Percentiles rank a stretch among this genome's conserved stretches.
Conservation (phyloP, 2,888 invertebrate species). For the Reticulitermes lucifugus region DNA sequence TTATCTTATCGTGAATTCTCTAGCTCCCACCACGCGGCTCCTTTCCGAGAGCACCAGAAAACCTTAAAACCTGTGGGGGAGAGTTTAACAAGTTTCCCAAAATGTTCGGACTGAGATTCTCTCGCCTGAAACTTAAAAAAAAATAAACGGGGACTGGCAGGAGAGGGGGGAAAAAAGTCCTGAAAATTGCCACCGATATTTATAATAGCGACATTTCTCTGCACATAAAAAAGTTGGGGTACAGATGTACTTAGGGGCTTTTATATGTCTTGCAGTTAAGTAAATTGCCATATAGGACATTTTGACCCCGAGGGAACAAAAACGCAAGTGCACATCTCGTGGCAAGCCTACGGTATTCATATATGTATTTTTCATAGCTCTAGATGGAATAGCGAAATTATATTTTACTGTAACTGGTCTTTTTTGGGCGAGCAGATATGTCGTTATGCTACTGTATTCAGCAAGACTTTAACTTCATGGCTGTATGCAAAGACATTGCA, state of each 20-base stretch:
- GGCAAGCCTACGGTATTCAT: neutral
- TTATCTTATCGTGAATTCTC: constrained; percentile 34
- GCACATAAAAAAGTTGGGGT: constrained; percentile 12
- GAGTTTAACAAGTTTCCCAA: constrained; percentile 11
- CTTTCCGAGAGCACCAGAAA: neutral
- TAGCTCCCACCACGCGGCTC: neutral
- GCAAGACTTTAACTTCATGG: no score
- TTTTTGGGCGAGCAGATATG: neutral
- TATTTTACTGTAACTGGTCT: neutral
- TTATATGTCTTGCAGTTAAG: neutral
- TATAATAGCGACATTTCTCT: constrained; percentile 5
- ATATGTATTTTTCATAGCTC: neutral
- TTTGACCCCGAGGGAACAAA: neutral
- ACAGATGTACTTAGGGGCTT: neutral
- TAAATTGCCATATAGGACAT: neutral
- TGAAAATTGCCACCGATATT: constrained; percentile 10
- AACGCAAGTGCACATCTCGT: neutral
- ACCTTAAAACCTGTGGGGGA: neutral
- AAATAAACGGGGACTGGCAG: no score
- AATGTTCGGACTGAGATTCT: neutral
- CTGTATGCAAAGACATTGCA: no score
- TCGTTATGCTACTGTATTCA: neutral
- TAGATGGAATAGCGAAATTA: neutral
- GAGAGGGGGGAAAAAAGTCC: neutral
- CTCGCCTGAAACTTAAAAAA: neutral